phyloP scores from a whole-genome alignment of 2,113 vertebrate species.

The Heptranchias perlo region DNA sequence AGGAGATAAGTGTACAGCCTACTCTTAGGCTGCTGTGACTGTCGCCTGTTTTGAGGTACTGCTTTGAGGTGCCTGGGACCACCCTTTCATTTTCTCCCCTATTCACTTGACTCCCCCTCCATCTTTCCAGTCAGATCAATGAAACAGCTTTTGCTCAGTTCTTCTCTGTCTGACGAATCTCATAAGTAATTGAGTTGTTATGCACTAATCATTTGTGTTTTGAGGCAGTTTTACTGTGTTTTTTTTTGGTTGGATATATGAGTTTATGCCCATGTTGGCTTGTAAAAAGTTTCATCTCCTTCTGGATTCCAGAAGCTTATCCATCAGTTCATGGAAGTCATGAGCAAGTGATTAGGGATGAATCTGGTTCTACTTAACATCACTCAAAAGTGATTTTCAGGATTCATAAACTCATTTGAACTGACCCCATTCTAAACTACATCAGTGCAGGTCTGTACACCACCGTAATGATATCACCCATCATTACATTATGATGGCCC shows the following conservation, averaged over 20 bases:
- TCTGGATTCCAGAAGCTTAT: background rate
- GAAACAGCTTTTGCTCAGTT: no score
- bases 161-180: background rate
- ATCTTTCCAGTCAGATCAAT: background rate
- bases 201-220: background rate
- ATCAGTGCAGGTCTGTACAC: background rate
- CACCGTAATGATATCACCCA: background rate
- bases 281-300: background rate
- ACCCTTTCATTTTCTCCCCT: background rate
- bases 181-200: no score
- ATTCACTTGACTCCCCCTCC: background rate
- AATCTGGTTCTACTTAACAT: background rate
- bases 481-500: background rate
- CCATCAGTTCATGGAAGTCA: background rate
- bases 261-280: background rate
- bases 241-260: background rate
- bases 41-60: no score
- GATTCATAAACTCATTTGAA: background rate
- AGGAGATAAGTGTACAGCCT: background rate
- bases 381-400: no score
- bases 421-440: background rate
- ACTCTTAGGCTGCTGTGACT: no score
- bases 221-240: background rate
- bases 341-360: background rate
- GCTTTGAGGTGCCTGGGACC: background rate